phyloP scores from a whole-genome alignment of 1,140 invertebrate genomes.

The Dinothrombium tinctorium region DNA sequence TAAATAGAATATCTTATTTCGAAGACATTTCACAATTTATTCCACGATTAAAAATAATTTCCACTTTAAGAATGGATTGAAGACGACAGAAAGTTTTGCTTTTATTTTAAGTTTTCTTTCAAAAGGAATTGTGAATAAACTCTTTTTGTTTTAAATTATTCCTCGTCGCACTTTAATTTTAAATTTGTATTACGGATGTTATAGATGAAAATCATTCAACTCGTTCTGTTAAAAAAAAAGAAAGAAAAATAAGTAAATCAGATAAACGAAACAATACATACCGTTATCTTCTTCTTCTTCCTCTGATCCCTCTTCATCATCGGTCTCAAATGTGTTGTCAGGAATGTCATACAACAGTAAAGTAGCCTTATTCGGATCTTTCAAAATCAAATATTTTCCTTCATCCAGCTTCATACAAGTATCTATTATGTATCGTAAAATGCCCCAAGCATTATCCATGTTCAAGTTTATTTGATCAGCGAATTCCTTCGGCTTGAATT shows the following conservation, averaged over 20 bases:
- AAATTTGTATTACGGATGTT: too few relatives aligned
- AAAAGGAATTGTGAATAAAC: not conserved
- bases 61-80: too few relatives aligned
- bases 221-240: not conserved
- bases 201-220: too few relatives aligned
- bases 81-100: too few relatives aligned
- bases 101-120: too few relatives aligned
- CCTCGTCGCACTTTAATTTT: not conserved
- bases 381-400: conserved; percentile 92
- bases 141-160: not conserved
- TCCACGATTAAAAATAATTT: too few relatives aligned
- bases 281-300: conserved; percentile 31
- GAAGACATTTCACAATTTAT: too few relatives aligned
- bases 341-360: conserved; percentile 91
- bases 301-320: conserved; percentile 71
- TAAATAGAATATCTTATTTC: too few relatives aligned
- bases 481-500: conserved; percentile 95
- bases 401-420: conserved; percentile 93
- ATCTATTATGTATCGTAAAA: conserved; percentile 92
- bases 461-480: conserved; percentile 95
- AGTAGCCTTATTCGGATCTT: conserved; percentile 95
- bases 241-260: not conserved
- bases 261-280: not conserved
- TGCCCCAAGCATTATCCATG: conserved; percentile 99
- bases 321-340: conserved; percentile 93